These are phyloP conservation scores for Rhizoglyphus robini DNA, from an alignment of 1,140 invertebrate species.

Conservation along the genomic window DNA sequence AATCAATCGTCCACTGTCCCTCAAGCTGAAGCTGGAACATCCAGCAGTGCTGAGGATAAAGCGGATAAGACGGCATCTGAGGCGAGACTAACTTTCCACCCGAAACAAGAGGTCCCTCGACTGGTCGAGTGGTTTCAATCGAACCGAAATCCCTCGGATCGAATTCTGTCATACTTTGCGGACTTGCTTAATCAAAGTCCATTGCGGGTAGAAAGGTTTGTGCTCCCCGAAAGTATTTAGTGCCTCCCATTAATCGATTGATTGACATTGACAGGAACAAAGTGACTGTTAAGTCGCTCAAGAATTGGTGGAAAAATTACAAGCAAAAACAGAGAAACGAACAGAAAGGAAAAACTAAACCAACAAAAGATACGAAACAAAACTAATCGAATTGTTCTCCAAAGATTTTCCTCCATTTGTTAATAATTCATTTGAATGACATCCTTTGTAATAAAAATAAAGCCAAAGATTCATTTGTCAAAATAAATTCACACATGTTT, in stretches of 20 bases:
- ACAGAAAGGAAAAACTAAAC: slow-evolving; percentile 4
- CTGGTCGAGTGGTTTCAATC: slow-evolving; percentile 31
- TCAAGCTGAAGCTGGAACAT: background rate
- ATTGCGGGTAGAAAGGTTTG: slow-evolving; percentile 28
- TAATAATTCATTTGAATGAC: too few relatives aligned
- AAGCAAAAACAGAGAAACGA: slow-evolving; percentile 30
- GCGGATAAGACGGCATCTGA: slow-evolving; percentile 15
- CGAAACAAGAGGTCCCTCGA: slow-evolving; percentile 31
- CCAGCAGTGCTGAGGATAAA: slow-evolving; percentile 7
- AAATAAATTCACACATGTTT: too few relatives aligned
- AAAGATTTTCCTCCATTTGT: too few relatives aligned
- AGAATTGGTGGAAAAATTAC: slow-evolving; percentile 35
- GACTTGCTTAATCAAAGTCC: slow-evolving; percentile 31
- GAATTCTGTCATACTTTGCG: slow-evolving; percentile 29
- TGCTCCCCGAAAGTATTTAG: background rate
- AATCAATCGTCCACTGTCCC: background rate
- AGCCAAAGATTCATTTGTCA: too few relatives aligned
- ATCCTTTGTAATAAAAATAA: too few relatives aligned
- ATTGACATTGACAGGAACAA: slow-evolving; percentile 25
- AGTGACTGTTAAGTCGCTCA: slow-evolving; percentile 29
- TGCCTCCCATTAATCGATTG: background rate
- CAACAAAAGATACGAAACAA: too few relatives aligned
- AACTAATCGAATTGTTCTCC: too few relatives aligned
- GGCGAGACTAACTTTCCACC: slow-evolving; percentile 32
- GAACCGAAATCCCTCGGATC: slow-evolving; percentile 29